Conservation (phyloP, 2,797 vertebrate genomes). For the Dallia pectoralis region DNA sequence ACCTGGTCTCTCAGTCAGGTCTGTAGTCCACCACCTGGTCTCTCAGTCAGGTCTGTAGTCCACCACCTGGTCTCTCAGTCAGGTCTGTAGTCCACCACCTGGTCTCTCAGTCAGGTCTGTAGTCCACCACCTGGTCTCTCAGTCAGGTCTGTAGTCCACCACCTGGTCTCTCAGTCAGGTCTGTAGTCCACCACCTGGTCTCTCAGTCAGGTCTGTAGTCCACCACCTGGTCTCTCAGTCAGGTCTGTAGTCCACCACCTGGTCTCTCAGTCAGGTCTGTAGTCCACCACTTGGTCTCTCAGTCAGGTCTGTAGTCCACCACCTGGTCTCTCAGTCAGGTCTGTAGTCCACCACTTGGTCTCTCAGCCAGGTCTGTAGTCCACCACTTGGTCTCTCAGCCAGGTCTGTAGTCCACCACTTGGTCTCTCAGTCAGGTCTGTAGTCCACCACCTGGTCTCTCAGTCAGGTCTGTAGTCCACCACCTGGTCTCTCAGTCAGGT, state of each 20-base stretch:
- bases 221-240: conserved; percentile 81
- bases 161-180: conserved; percentile 94
- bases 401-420: conserved; percentile 76
- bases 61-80: conserved; percentile 81
- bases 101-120: conserved; percentile 88
- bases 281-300: conserved; percentile 73
- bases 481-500: conserved; percentile 94
- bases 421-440: conserved; percentile 88
- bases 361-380: conserved; percentile 83
- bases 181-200: conserved; percentile 50
- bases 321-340: conserved; percentile 94
- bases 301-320: conserved; percentile 77
- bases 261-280: conserved; percentile 88
- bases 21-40: conserved; percentile 50
- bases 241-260: conserved; percentile 76
- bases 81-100: conserved; percentile 76
- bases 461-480: conserved; percentile 77
- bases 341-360: conserved; percentile 50
- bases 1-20: conserved; percentile 94
- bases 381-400: conserved; percentile 81
- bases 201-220: conserved; percentile 83
- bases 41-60: conserved; percentile 83
- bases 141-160: conserved; percentile 77
- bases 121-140: conserved; percentile 73
- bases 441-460: conserved; percentile 73